Percentiles rank a stretch among this genome's conserved stretches.
These are phyloP conservation scores for Melipona quadrifasciata DNA, from an alignment of 1,140 invertebrate genomes.

Conservation along the genomic window DNA sequence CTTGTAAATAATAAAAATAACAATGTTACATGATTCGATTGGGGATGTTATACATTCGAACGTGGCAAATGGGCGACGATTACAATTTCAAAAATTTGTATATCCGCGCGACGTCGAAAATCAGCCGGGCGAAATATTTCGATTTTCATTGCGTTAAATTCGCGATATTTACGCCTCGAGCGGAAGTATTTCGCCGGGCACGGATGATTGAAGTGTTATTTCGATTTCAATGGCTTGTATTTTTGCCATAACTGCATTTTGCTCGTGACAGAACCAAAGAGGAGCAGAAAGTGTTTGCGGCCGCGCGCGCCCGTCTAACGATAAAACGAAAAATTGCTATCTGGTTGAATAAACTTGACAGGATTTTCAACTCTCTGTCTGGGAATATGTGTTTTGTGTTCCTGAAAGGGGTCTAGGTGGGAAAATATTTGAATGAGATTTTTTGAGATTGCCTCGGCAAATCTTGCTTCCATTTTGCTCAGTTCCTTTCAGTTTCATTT, in stretches of 20 bases:
- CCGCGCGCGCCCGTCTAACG: not conserved
- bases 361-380: not conserved
- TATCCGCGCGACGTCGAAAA: not conserved
- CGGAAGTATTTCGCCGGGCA: constrained; percentile 6
- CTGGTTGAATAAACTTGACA: constrained; percentile 36
- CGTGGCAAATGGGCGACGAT: not conserved
- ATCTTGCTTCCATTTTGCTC: not conserved
- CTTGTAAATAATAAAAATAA: no score
- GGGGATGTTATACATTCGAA: no score
- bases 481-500: no score
- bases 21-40: no score
- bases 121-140: not conserved
- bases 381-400: not conserved
- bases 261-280: not conserved
- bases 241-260: constrained; percentile 43
- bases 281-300: no score
- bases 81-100: not conserved
- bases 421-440: constrained; percentile 19
- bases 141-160: constrained; percentile 23
- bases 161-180: not conserved
- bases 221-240: constrained; percentile 32
- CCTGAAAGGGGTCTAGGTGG: not conserved
- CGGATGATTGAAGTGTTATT: constrained; percentile 36
- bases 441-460: not conserved
- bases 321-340: constrained; percentile 37